These are phyloP conservation scores for Brachionus plicatilis DNA, from an alignment of 1,140 invertebrate genomes.

Conservation along the genomic window DNA sequence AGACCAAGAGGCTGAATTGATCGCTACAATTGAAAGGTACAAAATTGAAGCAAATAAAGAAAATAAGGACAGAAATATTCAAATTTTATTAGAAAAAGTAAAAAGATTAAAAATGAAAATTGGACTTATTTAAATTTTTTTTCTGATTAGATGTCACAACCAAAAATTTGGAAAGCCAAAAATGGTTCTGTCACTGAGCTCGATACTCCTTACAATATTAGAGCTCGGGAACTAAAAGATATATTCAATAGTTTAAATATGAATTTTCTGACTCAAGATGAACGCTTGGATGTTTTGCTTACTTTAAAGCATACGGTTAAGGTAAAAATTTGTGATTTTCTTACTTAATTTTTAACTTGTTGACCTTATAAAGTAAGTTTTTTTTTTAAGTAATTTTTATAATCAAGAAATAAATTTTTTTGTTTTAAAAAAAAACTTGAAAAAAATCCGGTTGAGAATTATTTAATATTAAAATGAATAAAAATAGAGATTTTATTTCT, in stretches of 20 bases:
- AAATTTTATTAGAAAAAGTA: constrained; percentile 54
- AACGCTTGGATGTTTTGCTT: constrained; percentile 55
- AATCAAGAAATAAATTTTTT: no score
- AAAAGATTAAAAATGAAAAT: neutral
- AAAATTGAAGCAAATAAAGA: constrained; percentile 51
- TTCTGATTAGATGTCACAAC: constrained; percentile 45
- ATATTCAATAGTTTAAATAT: constrained; percentile 57
- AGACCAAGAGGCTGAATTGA: constrained; percentile 56
- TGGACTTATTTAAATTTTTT: neutral
- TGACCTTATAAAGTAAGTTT: neutral
- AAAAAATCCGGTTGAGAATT: no score
- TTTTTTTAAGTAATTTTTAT: no score
- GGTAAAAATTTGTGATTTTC: constrained; percentile 43
- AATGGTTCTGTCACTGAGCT: constrained; percentile 53
- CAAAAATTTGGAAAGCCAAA: constrained; percentile 50
- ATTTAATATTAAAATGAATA: no score
- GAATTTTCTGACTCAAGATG: constrained; percentile 56
- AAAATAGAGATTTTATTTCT: no score
- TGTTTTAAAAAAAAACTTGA: no score
- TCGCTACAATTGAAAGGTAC: constrained; percentile 54
- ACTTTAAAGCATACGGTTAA: constrained; percentile 57
- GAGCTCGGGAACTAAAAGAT: constrained; percentile 53
- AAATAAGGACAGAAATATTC: constrained; percentile 51
- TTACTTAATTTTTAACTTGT: neutral
- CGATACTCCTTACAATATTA: constrained; percentile 55